phyloP scores from a whole-genome alignment of 2,888 invertebrate species.

The Tuberolachnus salignus region DNA sequence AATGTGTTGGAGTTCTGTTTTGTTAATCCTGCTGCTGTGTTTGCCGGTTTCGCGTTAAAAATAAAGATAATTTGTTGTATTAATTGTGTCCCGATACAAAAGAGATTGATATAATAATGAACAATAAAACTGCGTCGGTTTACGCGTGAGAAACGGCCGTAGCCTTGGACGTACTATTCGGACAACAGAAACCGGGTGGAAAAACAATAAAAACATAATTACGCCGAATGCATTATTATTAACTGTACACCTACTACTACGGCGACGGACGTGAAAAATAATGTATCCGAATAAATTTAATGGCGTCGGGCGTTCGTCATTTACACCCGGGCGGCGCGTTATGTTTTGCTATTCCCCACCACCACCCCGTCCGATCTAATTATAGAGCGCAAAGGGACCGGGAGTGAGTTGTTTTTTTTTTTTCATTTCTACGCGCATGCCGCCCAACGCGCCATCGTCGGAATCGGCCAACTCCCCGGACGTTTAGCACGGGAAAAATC shows the following conservation, averaged over 20 bases:
- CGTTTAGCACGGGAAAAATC: constrained; percentile 12
- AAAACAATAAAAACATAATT: not conserved
- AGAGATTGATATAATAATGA: too few relatives aligned
- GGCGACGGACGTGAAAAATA: too few relatives aligned
- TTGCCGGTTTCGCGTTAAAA: constrained; percentile 5
- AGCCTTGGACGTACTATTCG: constrained; percentile 29
- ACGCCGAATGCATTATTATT: too few relatives aligned
- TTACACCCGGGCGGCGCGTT: constrained; percentile 12
- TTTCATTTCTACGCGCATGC: constrained; percentile 39
- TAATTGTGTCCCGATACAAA: too few relatives aligned
- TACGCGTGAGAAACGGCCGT: constrained; percentile 15
- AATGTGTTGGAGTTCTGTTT: not conserved
- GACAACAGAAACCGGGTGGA: not conserved
- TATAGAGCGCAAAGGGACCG: constrained; percentile 39
- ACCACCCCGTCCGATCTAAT: constrained; percentile 4
- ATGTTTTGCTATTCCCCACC: constrained; percentile 1
- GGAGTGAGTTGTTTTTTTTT: constrained; percentile 4
- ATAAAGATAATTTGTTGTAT: too few relatives aligned
- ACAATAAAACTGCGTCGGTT: too few relatives aligned
- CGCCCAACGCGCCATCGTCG: constrained; percentile 22
- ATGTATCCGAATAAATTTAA: too few relatives aligned
- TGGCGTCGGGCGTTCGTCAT: not conserved
- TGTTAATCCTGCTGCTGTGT: not conserved
- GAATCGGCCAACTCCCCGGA: constrained; percentile 19
- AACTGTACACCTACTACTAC: too few relatives aligned